A percentile compares a stretch with the other conserved stretches of the same genome.
Evolutionary conservation across 2,888 invertebrate species (phyloP).

Genomic region (Drosophila neonasuta): DNA sequence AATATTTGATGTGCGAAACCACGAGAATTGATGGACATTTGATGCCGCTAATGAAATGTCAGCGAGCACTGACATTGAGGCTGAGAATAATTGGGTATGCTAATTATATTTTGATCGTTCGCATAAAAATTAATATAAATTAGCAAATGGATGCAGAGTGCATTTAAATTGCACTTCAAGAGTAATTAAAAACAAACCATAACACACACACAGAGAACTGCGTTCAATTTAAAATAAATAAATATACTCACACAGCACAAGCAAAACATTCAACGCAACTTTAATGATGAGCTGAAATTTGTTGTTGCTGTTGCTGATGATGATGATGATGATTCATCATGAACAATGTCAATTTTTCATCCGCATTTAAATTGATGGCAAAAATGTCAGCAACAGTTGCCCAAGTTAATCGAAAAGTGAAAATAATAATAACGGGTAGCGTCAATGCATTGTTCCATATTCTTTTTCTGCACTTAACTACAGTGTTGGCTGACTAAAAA

Average conservation of each 20-base stretch:
- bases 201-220: conserved; percentile 5
- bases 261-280: conserved; percentile 8
- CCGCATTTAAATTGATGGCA: conserved; percentile 65
- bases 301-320: background rate
- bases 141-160: conserved; percentile 14
- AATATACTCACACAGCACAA: conserved; percentile 3
- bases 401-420: conserved; percentile 55
- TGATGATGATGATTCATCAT: conserved; percentile 17
- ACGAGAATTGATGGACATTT: conserved; percentile 59
- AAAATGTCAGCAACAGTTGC: conserved; percentile 67
- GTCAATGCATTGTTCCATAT: conserved; percentile 1
- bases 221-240: conserved; percentile 29
- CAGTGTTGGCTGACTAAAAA: background rate
- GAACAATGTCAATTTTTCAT: conserved; percentile 27
- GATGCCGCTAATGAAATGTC: conserved; percentile 33
- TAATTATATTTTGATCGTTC: conserved; percentile 56
- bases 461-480: conserved; percentile 3
- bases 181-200: conserved; percentile 46
- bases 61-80: conserved; percentile 23
- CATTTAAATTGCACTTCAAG: conserved; percentile 29
- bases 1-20: conserved; percentile 44
- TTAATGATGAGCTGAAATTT: conserved; percentile 18
- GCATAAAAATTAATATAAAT: conserved; percentile 57
- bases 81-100: conserved; percentile 54
- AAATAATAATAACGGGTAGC: conserved; percentile 39